Evolutionary conservation across 2,113 vertebrate genomes (phyloP).

Genomic region (Alectura lathami): DNA sequence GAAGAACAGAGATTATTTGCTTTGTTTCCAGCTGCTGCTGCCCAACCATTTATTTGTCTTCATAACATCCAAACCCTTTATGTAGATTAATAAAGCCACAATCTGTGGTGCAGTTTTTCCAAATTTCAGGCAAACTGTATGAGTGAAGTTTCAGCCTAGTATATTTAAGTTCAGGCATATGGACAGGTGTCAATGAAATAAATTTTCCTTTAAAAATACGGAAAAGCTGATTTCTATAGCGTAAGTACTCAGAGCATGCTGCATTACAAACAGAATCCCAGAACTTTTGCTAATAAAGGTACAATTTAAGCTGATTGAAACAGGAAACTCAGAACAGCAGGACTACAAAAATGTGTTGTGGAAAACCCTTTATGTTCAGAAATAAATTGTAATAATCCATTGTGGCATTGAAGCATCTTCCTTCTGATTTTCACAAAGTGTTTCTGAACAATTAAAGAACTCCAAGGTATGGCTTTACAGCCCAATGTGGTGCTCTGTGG

Average conservation of each 20-base stretch:
- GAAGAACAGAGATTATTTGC: not conserved
- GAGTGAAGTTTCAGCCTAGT: not conserved
- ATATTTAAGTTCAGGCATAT: not conserved
- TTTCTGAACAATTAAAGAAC: not conserved
- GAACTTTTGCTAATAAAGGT: not conserved
- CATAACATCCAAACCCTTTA: not conserved
- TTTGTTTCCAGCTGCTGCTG: not conserved
- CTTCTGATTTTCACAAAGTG: not conserved
- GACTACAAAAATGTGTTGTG: not conserved
- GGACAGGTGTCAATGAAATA: not conserved
- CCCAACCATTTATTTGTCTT: not conserved
- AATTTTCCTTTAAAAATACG: not conserved
- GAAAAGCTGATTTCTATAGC: not conserved
- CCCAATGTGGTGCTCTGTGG: not conserved
- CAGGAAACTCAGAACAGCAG: not conserved
- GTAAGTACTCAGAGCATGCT: not conserved
- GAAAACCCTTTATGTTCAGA: not conserved
- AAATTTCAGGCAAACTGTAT: not conserved
- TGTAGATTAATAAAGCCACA: not conserved
- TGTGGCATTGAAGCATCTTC: not conserved
- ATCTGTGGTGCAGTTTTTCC: not conserved
- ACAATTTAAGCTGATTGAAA: not conserved
- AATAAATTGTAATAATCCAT: not conserved
- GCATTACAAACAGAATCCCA: not conserved
- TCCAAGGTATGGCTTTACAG: not conserved